Evolutionary conservation across 1,140 invertebrate species (phyloP).

Genomic region (Papilio xuthus): DNA sequence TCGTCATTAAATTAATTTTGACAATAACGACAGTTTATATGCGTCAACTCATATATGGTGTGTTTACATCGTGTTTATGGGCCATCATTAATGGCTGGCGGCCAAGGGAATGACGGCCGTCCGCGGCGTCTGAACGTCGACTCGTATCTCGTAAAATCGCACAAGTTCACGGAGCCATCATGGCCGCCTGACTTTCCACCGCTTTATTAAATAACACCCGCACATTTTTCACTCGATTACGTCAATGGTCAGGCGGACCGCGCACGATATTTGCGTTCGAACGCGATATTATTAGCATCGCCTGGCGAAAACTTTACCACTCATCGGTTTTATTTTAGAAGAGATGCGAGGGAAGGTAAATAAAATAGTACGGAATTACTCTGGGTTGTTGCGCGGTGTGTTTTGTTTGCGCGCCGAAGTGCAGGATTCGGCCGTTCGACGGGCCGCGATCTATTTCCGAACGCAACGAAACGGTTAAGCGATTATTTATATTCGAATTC

Average conservation of each 20-base stretch:
- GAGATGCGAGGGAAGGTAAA: conserved; percentile 71
- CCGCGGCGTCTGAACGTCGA: conserved; percentile 42
- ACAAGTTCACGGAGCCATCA: conserved; percentile 73
- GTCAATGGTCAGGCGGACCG: conserved; percentile 73
- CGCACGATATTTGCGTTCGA: conserved; percentile 75
- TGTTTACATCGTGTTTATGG: conserved; percentile 66
- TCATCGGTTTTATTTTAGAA: conserved; percentile 77
- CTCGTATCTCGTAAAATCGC: conserved; percentile 54
- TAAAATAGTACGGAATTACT: conserved; percentile 75
- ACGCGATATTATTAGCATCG: conserved; percentile 72
- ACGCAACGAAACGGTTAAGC: conserved; percentile 53
- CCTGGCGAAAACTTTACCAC: conserved; percentile 72
- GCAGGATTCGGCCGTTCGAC: conserved; percentile 59
- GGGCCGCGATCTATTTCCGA: conserved; percentile 64
- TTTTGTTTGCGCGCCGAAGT: conserved; percentile 65
- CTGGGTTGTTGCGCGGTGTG: conserved; percentile 57
- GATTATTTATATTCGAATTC: conserved; percentile 77
- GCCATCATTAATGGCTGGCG: conserved; percentile 53
- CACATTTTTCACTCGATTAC: conserved; percentile 77
- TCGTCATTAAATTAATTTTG: conserved; percentile 45
- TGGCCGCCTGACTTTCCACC: conserved; percentile 62
- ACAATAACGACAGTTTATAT: conserved; percentile 48
- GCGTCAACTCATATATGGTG: conserved; percentile 58
- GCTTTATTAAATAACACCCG: conserved; percentile 73
- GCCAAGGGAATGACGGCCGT: conserved; percentile 44